A percentile compares a stretch with the other conserved stretches of the same genome.
Conservation (phyloP, 2,888 invertebrate species). For the Listrodromus nycthemerus region DNA sequence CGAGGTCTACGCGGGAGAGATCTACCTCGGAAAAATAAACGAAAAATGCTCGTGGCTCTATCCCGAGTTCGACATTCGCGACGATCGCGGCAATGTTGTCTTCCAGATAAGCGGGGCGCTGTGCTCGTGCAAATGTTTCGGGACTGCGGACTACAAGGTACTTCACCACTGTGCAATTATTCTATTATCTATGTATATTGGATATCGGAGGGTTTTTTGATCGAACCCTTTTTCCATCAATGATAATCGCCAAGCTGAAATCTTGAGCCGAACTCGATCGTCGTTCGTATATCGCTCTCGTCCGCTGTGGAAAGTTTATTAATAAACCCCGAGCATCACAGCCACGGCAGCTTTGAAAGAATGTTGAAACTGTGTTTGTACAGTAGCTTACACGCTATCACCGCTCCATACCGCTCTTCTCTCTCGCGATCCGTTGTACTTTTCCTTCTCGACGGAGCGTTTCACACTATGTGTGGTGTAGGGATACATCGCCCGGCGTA, state of each 20-base stretch:
- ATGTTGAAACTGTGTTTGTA: conserved; percentile 35
- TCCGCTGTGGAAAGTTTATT: conserved; percentile 51
- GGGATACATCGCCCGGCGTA: not conserved
- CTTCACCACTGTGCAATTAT: not conserved
- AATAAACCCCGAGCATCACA: conserved; percentile 39
- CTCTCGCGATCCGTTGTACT: conserved; percentile 45
- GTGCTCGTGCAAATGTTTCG: conserved; percentile 92
- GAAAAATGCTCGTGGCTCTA: conserved; percentile 92
- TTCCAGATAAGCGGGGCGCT: conserved; percentile 93
- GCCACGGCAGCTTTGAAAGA: conserved; percentile 45
- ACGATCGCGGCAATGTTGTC: conserved; percentile 90
- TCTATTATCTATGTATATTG: not conserved
- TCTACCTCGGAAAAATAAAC: conserved; percentile 89
- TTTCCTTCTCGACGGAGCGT: conserved; percentile 47
- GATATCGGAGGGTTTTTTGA: conserved; percentile 3
- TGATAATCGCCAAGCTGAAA: conserved; percentile 38
- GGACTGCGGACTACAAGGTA: conserved; percentile 89
- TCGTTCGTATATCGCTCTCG: conserved; percentile 23
- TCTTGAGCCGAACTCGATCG: conserved; percentile 27
- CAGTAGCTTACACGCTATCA: conserved; percentile 19
- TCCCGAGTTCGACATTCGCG: conserved; percentile 90
- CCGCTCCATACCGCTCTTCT: not conserved
- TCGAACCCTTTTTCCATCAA: not conserved
- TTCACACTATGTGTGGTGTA: not conserved
- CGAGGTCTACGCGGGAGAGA: conserved; percentile 90